A percentile compares a stretch with the other conserved stretches of the same genome.
These are phyloP conservation scores for Aurelia coerulea DNA, from an alignment of 30 jellyfish, hydroid and myxozoan species.

Conservation along the genomic window DNA sequence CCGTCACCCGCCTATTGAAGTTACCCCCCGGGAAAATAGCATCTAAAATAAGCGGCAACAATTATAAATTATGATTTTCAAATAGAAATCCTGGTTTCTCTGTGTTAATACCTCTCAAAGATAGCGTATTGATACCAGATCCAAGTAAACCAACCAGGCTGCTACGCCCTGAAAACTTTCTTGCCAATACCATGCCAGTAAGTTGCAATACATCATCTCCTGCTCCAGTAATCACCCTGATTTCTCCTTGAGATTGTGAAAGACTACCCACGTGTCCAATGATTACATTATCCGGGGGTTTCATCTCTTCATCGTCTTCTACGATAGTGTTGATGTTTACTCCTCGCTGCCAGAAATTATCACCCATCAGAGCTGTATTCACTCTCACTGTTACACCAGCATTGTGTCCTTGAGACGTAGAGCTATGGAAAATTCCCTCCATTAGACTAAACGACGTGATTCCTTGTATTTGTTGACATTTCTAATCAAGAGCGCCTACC, in stretches of 20 bases:
- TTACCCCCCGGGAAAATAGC: too few species aligned
- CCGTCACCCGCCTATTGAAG: too few species aligned
- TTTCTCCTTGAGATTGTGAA: background rate
- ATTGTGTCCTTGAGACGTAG: conserved; percentile 4
- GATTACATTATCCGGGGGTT: background rate
- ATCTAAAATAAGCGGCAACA: too few species aligned
- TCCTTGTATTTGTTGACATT: too few species aligned
- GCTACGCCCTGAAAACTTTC: background rate
- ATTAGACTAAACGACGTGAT: too few species aligned
- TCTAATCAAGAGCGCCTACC: too few species aligned
- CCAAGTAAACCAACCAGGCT: background rate
- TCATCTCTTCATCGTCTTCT: conserved; percentile 2
- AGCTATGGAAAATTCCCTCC: background rate
- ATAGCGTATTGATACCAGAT: conserved; percentile 9
- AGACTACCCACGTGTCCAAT: conserved; percentile 1
- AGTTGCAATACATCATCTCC: conserved; percentile 8
- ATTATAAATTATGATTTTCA: too few species aligned
- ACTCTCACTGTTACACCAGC: conserved; percentile 5
- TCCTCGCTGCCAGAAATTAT: conserved; percentile 15
- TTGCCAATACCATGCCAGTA: background rate
- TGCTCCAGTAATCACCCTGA: conserved; percentile 17
- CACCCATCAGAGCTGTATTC: conserved; percentile 2
- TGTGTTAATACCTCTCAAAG: background rate
- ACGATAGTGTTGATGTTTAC: background rate
- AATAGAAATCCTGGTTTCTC: too few species aligned